These are phyloP conservation scores for Apis cerana DNA, from an alignment of 1,140 invertebrate species.

Conservation along the genomic window DNA sequence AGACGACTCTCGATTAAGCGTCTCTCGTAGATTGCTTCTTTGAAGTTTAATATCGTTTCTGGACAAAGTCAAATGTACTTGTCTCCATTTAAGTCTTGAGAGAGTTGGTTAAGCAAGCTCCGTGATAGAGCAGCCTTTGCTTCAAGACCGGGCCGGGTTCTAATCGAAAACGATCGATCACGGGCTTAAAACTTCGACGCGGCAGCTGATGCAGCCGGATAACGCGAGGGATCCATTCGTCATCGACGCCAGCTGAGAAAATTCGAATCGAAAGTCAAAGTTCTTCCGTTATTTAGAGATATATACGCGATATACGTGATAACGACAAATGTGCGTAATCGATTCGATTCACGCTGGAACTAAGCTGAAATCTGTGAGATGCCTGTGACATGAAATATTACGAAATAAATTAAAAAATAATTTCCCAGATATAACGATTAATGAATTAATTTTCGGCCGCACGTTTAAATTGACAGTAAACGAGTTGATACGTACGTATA, in stretches of 20 bases:
- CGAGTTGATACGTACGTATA: too few species aligned
- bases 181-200: constrained; percentile 18
- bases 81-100: constrained; percentile 29
- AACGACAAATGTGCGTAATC: too few species aligned
- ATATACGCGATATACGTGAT: too few species aligned
- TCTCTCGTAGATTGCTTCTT: constrained; percentile 12
- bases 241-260: not conserved
- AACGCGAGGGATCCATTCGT: constrained; percentile 25
- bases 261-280: not conserved
- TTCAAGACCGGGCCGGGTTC: not conserved
- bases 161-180: constrained; percentile 44
- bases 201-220: constrained; percentile 17
- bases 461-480: too few species aligned
- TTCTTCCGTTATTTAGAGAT: too few species aligned
- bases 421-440: too few species aligned
- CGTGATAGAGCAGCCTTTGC: constrained; percentile 23
- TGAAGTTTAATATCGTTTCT: constrained; percentile 17
- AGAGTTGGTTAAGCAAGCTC: constrained; percentile 19
- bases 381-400: too few species aligned
- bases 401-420: too few species aligned
- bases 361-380: too few species aligned
- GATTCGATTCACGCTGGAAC: too few species aligned
- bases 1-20: not conserved
- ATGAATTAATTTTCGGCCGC: too few species aligned
- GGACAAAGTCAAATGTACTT: constrained; percentile 24